Base-by-base conservation (phyloP, 2,797 vertebrate genomes). In the Novumbra hubbsi region DNA sequence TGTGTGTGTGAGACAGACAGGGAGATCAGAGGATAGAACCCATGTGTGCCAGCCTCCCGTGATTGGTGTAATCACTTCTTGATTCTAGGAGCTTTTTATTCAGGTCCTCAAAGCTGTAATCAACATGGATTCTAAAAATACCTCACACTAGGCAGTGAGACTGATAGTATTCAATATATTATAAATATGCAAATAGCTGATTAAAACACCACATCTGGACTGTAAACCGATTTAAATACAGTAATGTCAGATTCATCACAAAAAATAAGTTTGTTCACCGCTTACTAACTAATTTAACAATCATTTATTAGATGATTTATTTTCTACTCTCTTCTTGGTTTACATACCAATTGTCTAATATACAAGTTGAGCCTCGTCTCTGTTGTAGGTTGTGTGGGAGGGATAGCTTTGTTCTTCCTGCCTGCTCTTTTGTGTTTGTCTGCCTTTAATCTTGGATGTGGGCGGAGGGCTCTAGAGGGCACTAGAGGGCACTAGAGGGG, bases 361-460 rank as follows among this genome's bases (percentile, higher is more conserved):
- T 57, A 57, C 55, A 57, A 82, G 76, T 5, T 11, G 62, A n/a
- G 14, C 90, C 80, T 90, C 84, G 12, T 70, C 27, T 84, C 85
- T 73, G 76, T 75, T 79, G 84, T 81, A 87, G 85, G 90, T 84
- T 85, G 88, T 68, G 89, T 89, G 87, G 88, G 89, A 87, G 88
- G 86, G 84, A 80, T 80, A 86, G 87, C 84, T 83, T 82, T 76
- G 80, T 81, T 74, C 79, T 79, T 60, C 48, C 73, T 77, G 79
- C 79, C 81, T 81, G 75, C 81, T 76, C 77, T 80, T 73, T 79
- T 90, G 63, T 70, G 63, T 76, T 83, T 84, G 76, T 74, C 30
- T 84, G 68, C 85, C 90, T 92, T 92, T 92, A 87, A 92, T 92
- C 91, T 91, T 83, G 77, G 80, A 63, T 81, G 80, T 73, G 21